phyloP scores from a whole-genome alignment of 2,797 vertebrate species.

The Girardinus metallicus region DNA sequence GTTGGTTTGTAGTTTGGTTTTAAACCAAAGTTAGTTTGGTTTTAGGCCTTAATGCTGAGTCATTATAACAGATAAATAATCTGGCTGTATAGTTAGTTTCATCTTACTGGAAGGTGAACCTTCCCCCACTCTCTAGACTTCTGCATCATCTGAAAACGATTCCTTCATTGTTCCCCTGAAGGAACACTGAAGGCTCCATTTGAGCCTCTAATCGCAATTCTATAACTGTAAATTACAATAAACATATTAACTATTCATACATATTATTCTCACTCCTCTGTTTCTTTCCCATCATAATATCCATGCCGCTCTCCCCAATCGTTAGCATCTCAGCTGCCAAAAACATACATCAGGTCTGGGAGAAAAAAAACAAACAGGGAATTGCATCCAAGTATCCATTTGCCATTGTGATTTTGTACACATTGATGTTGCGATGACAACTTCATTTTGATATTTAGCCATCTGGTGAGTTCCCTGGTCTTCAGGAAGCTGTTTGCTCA shows the following conservation, averaged over 20 bases:
- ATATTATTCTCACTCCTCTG: neutral
- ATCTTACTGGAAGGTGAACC: neutral
- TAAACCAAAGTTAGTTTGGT: no score
- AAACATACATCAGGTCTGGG: neutral
- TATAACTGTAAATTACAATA: neutral
- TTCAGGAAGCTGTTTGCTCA: neutral
- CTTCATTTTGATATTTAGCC: neutral
- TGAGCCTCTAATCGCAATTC: neutral
- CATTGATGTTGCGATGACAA: neutral
- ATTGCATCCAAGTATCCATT: neutral
- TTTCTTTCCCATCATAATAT: neutral
- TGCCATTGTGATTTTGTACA: neutral
- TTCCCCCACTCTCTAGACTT: neutral
- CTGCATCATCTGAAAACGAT: neutral
- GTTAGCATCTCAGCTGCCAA: neutral
- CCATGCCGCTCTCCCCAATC: neutral
- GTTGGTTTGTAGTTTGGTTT: no score
- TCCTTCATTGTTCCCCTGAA: neutral
- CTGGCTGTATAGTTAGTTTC: neutral
- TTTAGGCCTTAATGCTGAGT: neutral
- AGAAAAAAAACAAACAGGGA: neutral
- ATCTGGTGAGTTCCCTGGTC: neutral
- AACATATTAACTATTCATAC: neutral
- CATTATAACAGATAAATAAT: neutral
- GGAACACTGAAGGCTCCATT: no score